Evolutionary conservation across 2,113 vertebrate genomes (phyloP), one percentile per base, ranked within the genome.

Genomic region (Hyaena hyaena): DNA sequence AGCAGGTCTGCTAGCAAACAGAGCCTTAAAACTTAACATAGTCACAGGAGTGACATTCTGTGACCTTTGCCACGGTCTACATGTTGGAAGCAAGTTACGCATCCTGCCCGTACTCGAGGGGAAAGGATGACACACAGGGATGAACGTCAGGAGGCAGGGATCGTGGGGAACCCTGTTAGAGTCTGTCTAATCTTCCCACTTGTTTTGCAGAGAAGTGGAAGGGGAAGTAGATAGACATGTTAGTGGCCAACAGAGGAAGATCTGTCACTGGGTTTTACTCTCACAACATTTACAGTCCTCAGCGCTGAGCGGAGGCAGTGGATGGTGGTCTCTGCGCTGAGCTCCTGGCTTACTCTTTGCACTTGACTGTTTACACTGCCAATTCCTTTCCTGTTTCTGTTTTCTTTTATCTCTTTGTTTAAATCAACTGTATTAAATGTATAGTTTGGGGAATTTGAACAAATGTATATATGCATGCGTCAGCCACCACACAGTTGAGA

Each of bases 381-480:
- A 17, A 23, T 85, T 81, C 10, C 33, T 88, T 88, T 39, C 31
- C 82, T 31, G 11, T 28, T 55, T 95, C 74, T 35, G 9, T 23
- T 80, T 69, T n/a, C 43, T 45, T 93, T 43, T 73, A 24, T 24
- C 14, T 79, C 83, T 55, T 43, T 90, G 15, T 71, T 80, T 58
- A 86, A 92, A 61, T 95, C 17, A 19, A 1, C 31, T 87, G 45
- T 69, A 79, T 79, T 61, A 88, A 69, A 15, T 50, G 10, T 66
- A 23, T 50, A 48, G 7, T 89, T 89, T 55, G 50, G 39, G 93
- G 66, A 90, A 43, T 94, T 95, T 63, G 65, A 97, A 77, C 50
- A 71, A 79, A 65, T 71, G 21, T n/a, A n/a, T 74, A 63, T 7
- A 69, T 3, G 48, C 15, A 16, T 61, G 53, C 45, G 43, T 63